phyloP scores from a whole-genome alignment of 2,888 invertebrate genomes.

The Argyresthia albistria region DNA sequence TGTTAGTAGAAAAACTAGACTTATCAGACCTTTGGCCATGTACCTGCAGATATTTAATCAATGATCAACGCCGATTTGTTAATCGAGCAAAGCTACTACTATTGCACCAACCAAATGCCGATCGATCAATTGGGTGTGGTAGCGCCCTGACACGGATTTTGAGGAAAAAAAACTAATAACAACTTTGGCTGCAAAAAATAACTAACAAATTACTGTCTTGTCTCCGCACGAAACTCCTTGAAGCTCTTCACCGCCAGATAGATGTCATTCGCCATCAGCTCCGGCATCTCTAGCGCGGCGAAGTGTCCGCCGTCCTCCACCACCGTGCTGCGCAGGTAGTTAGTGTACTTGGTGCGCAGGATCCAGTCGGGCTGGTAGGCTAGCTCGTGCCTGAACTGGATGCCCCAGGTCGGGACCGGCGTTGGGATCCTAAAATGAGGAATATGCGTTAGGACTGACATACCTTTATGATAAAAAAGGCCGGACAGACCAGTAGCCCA shows the following conservation, averaged over 20 bases:
- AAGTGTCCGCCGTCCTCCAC: slow-evolving; percentile 87
- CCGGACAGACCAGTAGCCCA: too few species aligned
- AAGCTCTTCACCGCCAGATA: slow-evolving; percentile 71
- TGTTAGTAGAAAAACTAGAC: too few species aligned
- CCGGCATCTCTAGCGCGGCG: slow-evolving; percentile 85
- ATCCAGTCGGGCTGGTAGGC: slow-evolving; percentile 70
- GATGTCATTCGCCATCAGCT: slow-evolving; percentile 79
- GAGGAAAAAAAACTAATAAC: too few species aligned
- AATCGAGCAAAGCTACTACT: too few species aligned
- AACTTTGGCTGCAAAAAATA: too few species aligned
- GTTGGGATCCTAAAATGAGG: slow-evolving; percentile 72
- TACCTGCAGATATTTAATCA: too few species aligned
- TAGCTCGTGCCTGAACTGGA: slow-evolving; percentile 81
- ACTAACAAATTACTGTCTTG: not conserved
- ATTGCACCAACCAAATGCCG: too few species aligned
- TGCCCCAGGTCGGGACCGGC: slow-evolving; percentile 80
- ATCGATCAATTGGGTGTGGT: too few species aligned
- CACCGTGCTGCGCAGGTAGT: slow-evolving; percentile 78
- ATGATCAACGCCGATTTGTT: too few species aligned
- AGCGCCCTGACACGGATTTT: too few species aligned
- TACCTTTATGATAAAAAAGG: too few species aligned
- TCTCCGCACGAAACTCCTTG: slow-evolving; percentile 26
- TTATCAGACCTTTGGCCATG: too few species aligned
- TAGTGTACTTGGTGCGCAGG: slow-evolving; percentile 72
- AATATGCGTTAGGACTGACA: not conserved